phyloP scores from a whole-genome alignment of 1,140 invertebrate species.

The Caenorhabditis briggsae region DNA sequence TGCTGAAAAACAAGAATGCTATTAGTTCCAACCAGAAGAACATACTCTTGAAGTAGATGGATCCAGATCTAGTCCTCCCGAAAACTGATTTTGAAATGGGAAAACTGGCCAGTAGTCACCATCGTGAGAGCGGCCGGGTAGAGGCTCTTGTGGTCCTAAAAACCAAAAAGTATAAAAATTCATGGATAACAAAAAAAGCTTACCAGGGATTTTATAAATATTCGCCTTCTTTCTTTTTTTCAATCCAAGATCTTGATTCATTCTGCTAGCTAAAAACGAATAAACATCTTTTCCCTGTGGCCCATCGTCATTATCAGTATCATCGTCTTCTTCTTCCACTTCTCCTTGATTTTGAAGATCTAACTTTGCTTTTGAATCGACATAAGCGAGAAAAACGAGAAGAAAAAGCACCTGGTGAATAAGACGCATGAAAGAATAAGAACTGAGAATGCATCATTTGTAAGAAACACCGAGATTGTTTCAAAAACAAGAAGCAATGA shows the following conservation, averaged over 20 bases:
- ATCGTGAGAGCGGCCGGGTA: constrained; percentile 66
- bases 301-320: constrained; percentile 13
- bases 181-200: neutral
- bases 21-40: neutral
- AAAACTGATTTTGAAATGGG: constrained; percentile 69
- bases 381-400: constrained; percentile 9
- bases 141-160: constrained; percentile 67
- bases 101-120: constrained; percentile 68
- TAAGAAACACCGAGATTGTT: neutral
- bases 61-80: constrained; percentile 69
- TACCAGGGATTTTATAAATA: constrained; percentile 37
- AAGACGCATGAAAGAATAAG: neutral
- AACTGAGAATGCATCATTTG: neutral
- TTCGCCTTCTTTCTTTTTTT: constrained; percentile 3
- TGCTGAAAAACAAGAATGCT: constrained; percentile 51
- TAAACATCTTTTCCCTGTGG: constrained; percentile 46
- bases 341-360: constrained; percentile 48
- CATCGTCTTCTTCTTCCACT: constrained; percentile 18
- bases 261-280: constrained; percentile 40
- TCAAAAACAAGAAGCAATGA: constrained; percentile 21
- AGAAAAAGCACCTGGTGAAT: constrained; percentile 46
- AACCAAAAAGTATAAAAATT: too few relatives aligned
- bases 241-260: constrained; percentile 26
- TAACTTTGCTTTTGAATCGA: constrained; percentile 30
- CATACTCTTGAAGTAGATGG: constrained; percentile 67